These are phyloP conservation scores for Coleophora deauratella DNA, from an alignment of 2,888 invertebrate genomes.

Conservation along the genomic window DNA sequence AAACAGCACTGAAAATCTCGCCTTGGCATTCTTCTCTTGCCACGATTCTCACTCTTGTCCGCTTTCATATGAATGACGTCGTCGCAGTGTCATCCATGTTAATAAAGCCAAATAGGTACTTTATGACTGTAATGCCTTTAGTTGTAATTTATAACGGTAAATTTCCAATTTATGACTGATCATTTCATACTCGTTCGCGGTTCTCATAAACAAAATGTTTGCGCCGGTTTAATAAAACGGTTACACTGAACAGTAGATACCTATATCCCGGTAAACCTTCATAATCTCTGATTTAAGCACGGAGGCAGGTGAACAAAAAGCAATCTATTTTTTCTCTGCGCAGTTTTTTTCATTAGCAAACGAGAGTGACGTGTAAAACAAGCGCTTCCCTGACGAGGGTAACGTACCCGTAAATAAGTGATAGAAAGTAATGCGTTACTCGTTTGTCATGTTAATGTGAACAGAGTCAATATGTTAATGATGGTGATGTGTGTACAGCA, in stretches of 20 bases:
- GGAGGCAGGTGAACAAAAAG: conserved; percentile 60
- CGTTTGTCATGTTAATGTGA: conserved; percentile 34
- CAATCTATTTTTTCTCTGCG: conserved; percentile 59
- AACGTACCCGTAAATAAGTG: conserved; percentile 48
- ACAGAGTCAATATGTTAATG: too few species aligned
- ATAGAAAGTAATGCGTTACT: conserved; percentile 57
- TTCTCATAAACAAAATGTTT: conserved; percentile 30
- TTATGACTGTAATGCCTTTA: too few species aligned
- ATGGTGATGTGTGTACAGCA: too few species aligned
- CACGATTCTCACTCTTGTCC: too few species aligned
- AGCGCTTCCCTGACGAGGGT: conserved; percentile 60
- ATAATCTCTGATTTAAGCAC: conserved; percentile 62
- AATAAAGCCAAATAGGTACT: too few species aligned
- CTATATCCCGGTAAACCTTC: conserved; percentile 33
- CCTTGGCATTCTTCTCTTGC: too few species aligned
- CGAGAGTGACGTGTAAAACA: conserved; percentile 69
- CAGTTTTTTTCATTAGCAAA: conserved; percentile 68
- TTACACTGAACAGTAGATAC: conserved; percentile 42
- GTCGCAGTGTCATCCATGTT: too few species aligned
- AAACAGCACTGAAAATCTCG: too few species aligned
- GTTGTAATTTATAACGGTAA: too few species aligned
- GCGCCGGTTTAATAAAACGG: conserved; percentile 27
- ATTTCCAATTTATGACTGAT: too few species aligned
- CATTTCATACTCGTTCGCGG: too few species aligned
- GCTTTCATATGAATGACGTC: too few species aligned